These are phyloP conservation scores for Rhynchophorus ferrugineus DNA, from an alignment of 1,140 invertebrate species.

Conservation along the genomic window DNA sequence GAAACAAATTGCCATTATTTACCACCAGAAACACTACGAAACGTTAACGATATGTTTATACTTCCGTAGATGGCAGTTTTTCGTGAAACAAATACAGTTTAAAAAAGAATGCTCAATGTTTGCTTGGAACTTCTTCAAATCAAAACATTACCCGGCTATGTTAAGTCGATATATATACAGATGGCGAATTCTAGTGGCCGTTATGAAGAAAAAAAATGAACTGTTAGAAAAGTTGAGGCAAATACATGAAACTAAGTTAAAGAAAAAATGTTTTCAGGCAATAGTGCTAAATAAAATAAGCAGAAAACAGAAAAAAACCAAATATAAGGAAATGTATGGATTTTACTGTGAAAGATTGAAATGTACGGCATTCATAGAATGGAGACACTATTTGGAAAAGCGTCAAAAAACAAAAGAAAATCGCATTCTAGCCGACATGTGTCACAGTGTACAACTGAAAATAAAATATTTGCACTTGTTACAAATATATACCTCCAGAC, in stretches of 20 bases:
- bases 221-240: background rate
- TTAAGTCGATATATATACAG: conserved; percentile 2
- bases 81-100: background rate
- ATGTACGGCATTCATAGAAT: no score
- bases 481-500: no score
- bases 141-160: conserved; percentile 3
- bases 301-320: background rate
- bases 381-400: no score
- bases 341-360: no score
- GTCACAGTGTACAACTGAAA: no score
- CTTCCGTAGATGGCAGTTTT: conserved; percentile 13
- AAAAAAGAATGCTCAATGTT: conserved; percentile 1
- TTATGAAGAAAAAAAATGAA: background rate
- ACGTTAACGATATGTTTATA: background rate
- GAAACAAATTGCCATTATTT: conserved; percentile 2
- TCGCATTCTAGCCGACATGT: no score
- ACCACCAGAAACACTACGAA: conserved; percentile 1
- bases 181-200: background rate
- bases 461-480: no score
- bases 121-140: conserved; percentile 11
- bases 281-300: background rate
- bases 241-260: background rate
- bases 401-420: no score
- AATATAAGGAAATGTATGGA: conserved; percentile 2
- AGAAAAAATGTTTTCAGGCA: background rate